phyloP scores from a whole-genome alignment of 2,797 vertebrate genomes.

The Peromyscus eremicus region DNA sequence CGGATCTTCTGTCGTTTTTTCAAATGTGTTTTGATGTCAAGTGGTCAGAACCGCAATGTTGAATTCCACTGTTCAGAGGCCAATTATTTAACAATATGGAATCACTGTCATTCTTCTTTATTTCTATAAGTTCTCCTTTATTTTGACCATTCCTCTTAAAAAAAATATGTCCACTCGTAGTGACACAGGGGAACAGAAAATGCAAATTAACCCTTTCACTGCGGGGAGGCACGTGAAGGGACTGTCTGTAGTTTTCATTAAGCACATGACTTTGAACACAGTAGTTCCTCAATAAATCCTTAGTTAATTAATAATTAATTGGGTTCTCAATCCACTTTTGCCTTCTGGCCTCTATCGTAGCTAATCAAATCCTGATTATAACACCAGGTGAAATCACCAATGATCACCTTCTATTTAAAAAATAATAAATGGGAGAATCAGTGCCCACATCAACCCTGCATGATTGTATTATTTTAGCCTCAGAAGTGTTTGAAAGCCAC shows the following conservation, averaged over 20 bases:
- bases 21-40: constrained; percentile 22
- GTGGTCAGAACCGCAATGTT: background rate
- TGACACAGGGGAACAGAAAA: background rate
- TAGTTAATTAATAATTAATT: constrained; percentile 58
- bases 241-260: background rate
- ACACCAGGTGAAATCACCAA: constrained; percentile 4
- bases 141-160: constrained; percentile 17
- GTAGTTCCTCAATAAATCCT: constrained; percentile 48
- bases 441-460: constrained; percentile 7
- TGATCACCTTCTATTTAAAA: background rate
- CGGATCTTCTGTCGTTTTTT: constrained; percentile 33
- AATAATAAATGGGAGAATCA: constrained; percentile 41
- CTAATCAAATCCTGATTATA: constrained; percentile 47
- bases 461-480: constrained; percentile 66
- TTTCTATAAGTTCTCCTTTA: background rate
- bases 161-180: background rate
- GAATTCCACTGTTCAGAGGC: background rate
- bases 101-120: background rate
- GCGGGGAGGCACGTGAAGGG: background rate
- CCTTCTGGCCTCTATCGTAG: constrained; percentile 40
- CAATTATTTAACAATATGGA: background rate
- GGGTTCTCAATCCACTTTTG: constrained; percentile 16
- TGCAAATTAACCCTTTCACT: background rate
- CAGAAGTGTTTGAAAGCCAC: constrained; percentile 66
- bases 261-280: background rate